Evolutionary conservation across 2,888 invertebrate genomes (phyloP).

Genomic region (Drosophila greeni): DNA sequence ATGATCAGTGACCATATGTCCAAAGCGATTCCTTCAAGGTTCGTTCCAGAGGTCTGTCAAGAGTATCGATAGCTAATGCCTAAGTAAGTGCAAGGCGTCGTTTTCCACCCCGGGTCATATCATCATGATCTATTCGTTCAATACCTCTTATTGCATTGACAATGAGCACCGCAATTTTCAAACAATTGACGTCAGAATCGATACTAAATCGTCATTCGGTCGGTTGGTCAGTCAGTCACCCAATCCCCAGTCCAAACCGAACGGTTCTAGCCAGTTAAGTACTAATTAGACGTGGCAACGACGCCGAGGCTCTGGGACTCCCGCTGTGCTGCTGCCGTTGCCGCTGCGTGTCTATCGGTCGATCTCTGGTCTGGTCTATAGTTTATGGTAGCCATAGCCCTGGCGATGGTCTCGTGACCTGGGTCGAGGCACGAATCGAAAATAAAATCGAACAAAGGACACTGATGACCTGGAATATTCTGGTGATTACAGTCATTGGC

Average conservation of each 20-base stretch:
- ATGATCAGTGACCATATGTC: constrained; percentile 12
- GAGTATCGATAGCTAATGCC: constrained; percentile 36
- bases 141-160: constrained; percentile 55
- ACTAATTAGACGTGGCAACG: constrained; percentile 63
- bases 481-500: background rate
- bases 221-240: constrained; percentile 5
- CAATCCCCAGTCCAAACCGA: constrained; percentile 8
- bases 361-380: constrained; percentile 37
- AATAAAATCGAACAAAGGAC: constrained; percentile 5
- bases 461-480: constrained; percentile 6
- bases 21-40: constrained; percentile 15
- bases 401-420: constrained; percentile 42
- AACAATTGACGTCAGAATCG: constrained; percentile 56
- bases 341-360: constrained; percentile 40
- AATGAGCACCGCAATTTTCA: constrained; percentile 45
- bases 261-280: constrained; percentile 34
- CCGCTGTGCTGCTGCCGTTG: constrained; percentile 10
- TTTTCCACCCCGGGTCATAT: constrained; percentile 19
- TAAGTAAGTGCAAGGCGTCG: constrained; percentile 15
- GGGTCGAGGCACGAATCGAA: background rate
- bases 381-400: constrained; percentile 5
- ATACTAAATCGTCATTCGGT: constrained; percentile 15
- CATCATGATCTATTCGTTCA: constrained; percentile 24
- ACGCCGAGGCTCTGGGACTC: constrained; percentile 20
- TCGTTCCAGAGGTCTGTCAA: background rate